These are phyloP conservation scores for Pocillopora damicornis DNA, from an alignment of 64 coral and sea anemone genomes.

Conservation along the genomic window DNA sequence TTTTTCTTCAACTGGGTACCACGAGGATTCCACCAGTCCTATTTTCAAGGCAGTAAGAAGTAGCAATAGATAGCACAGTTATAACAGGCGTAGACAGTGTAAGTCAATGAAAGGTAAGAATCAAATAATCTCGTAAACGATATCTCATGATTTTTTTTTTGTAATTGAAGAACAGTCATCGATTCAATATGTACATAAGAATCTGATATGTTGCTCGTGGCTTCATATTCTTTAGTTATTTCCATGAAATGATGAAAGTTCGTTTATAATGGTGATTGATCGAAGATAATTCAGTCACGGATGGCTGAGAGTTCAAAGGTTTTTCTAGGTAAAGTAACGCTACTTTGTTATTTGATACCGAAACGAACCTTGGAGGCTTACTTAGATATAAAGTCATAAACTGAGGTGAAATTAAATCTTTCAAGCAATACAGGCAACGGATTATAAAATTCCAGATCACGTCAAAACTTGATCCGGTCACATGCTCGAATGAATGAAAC, in stretches of 20 bases:
- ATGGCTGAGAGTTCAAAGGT: too few relatives aligned
- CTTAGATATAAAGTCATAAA: not conserved
- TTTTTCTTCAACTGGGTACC: too few relatives aligned
- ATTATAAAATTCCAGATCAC: not conserved
- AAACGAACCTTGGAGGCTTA: not conserved
- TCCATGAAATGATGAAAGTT: too few relatives aligned
- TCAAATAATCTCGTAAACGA: not conserved
- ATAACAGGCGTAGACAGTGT: not conserved
- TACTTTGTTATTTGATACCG: not conserved
- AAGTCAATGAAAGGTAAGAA: conserved; percentile 29
- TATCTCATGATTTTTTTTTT: too few relatives aligned
- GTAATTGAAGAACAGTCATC: too few relatives aligned
- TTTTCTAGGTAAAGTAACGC: not conserved
- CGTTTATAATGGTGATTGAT: too few relatives aligned
- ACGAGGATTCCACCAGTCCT: too few relatives aligned
- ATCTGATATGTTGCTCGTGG: too few relatives aligned
- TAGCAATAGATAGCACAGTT: not conserved
- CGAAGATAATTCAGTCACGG: too few relatives aligned
- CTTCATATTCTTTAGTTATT: too few relatives aligned
- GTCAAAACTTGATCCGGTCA: not conserved
- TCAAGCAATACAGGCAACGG: not conserved
- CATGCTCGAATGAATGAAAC: not conserved
- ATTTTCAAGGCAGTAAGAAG: not conserved
- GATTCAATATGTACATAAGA: too few relatives aligned
- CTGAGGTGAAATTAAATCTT: not conserved